Conservation (phyloP, 1,140 invertebrate species). For the Micrasema minimum region DNA sequence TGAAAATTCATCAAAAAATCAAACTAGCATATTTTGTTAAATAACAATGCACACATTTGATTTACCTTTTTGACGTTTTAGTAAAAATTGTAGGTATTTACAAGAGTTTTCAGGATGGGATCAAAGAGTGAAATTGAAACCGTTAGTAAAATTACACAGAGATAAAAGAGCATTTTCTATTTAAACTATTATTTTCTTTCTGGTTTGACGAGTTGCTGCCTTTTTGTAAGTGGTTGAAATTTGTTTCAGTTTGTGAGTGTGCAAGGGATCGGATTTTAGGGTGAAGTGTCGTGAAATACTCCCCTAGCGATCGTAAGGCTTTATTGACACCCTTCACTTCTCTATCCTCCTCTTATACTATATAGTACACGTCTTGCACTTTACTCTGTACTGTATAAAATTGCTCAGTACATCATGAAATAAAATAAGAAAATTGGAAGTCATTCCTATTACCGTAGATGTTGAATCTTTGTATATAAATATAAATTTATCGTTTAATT, state of each 20-base stretch:
- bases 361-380: slow-evolving; percentile 6
- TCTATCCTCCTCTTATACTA: slow-evolving; percentile 5
- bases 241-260: not conserved
- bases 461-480: not conserved
- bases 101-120: too few species aligned
- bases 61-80: too few species aligned
- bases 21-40: too few species aligned
- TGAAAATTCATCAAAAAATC: too few species aligned
- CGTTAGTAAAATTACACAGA: too few species aligned
- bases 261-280: slow-evolving; percentile 21
- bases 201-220: too few species aligned
- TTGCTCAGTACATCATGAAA: slow-evolving; percentile 27
- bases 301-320: slow-evolving; percentile 37
- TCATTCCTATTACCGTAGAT: not conserved
- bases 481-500: not conserved
- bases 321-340: slow-evolving; percentile 38
- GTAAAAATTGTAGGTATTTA: too few species aligned
- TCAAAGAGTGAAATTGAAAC: too few species aligned
- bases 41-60: too few species aligned
- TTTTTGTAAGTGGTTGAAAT: not conserved
- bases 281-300: slow-evolving; percentile 38
- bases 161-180: too few species aligned
- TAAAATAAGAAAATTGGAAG: slow-evolving; percentile 1
- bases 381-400: slow-evolving; percentile 17
- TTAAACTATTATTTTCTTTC: too few species aligned